phyloP scores from a whole-genome alignment of 2,888 invertebrate species.

The Euclidia mi region DNA sequence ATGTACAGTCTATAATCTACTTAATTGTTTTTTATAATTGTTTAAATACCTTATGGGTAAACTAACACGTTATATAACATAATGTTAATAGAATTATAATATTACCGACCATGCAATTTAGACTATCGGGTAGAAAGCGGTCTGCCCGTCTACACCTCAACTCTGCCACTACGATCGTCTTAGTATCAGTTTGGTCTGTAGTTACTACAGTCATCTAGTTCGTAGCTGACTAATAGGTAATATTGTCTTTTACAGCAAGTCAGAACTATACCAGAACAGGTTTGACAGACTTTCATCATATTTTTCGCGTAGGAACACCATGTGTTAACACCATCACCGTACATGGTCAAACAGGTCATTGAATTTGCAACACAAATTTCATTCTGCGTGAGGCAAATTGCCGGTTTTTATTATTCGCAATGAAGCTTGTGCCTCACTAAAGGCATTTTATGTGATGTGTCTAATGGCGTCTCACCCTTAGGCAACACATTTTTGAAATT shows the following conservation, averaged over 20 bases:
- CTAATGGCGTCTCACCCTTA: slow-evolving; percentile 29
- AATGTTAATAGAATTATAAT: too few relatives aligned
- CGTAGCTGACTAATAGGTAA: too few relatives aligned
- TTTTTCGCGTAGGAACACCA: slow-evolving; percentile 40
- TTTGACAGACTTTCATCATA: slow-evolving; percentile 46
- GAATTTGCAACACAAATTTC: slow-evolving; percentile 42
- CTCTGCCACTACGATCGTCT: too few relatives aligned
- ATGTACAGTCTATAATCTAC: too few relatives aligned
- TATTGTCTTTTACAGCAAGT: slow-evolving; percentile 12
- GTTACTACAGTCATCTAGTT: too few relatives aligned
- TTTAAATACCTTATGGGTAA: too few relatives aligned
- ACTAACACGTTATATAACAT: too few relatives aligned
- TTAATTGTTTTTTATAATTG: too few relatives aligned
- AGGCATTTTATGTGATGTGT: slow-evolving; percentile 60
- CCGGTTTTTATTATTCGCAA: slow-evolving; percentile 54
- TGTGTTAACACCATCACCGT: slow-evolving; percentile 47
- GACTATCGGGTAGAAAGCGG: too few relatives aligned
- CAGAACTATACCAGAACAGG: slow-evolving; percentile 14
- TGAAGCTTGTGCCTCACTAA: slow-evolving; percentile 64
- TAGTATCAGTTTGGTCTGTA: too few relatives aligned
- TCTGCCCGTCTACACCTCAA: too few relatives aligned
- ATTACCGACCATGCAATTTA: too few relatives aligned
- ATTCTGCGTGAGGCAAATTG: slow-evolving; percentile 70
- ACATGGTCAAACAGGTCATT: slow-evolving; percentile 52
- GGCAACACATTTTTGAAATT: slow-evolving; percentile 30